Evolutionary conservation across 53 echinoderm and acorn worm genomes (phyloP).

Genomic region (Paracentrotus lividus): DNA sequence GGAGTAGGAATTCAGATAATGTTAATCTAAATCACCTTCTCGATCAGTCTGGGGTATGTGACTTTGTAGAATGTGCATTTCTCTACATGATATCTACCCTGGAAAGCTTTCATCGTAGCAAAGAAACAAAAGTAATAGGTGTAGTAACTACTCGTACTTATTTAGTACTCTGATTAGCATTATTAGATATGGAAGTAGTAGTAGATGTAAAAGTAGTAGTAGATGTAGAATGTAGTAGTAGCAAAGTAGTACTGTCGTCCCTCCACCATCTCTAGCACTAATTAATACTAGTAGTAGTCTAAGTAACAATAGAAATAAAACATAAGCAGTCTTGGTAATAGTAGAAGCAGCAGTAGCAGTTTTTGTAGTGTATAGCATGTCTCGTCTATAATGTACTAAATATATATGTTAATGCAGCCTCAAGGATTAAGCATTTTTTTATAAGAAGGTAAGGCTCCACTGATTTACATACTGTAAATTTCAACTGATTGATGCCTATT

Average conservation of each 20-base stretch:
- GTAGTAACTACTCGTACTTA: slow-evolving; percentile 13
- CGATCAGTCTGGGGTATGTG: background rate
- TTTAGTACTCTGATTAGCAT: background rate
- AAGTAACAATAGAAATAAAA: slow-evolving; percentile 3
- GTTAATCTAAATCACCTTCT: background rate
- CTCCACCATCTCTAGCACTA: too few relatives aligned
- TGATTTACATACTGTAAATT: too few relatives aligned
- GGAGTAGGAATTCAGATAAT: background rate
- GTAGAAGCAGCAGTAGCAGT: slow-evolving; percentile 49
- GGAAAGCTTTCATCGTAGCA: background rate
- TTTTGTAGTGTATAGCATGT: too few relatives aligned
- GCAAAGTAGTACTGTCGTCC: slow-evolving; percentile 37
- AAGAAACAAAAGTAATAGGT: background rate
- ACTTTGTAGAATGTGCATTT: background rate
- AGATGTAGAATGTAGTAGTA: slow-evolving; percentile 35
- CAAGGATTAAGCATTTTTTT: too few relatives aligned
- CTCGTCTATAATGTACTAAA: too few relatives aligned
- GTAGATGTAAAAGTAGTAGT: slow-evolving; percentile 32
- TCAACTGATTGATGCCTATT: too few relatives aligned
- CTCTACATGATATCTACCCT: background rate
- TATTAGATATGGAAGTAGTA: background rate
- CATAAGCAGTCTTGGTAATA: slow-evolving; percentile 43
- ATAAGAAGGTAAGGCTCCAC: too few relatives aligned
- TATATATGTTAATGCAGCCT: too few relatives aligned
- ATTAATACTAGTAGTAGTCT: slow-evolving; percentile 7